phyloP scores from a whole-genome alignment of 2,888 invertebrate species.

The Orchestes rusci region DNA sequence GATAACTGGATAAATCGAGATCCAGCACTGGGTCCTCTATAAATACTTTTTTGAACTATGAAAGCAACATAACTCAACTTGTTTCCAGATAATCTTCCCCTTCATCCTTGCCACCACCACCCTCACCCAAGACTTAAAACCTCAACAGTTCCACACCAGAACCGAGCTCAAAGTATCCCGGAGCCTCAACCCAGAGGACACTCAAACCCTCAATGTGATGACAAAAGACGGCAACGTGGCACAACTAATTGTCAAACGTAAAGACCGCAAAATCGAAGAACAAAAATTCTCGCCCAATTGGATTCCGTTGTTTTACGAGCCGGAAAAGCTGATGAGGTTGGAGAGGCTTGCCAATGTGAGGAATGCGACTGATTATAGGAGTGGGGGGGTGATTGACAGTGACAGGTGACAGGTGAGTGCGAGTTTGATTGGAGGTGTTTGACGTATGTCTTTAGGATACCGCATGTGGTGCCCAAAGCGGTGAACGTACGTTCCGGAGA shows the following conservation, averaged over 20 bases:
- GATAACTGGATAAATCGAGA: too few species aligned
- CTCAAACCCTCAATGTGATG: constrained; percentile 68
- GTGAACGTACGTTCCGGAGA: constrained; percentile 62
- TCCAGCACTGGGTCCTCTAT: too few species aligned
- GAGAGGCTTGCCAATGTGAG: constrained; percentile 36
- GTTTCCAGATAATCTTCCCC: too few species aligned
- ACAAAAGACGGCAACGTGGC: constrained; percentile 70
- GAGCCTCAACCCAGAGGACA: constrained; percentile 68
- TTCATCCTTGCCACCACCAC: neutral
- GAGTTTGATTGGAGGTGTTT: too few species aligned
- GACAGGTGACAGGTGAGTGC: constrained; percentile 39
- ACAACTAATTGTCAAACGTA: constrained; percentile 67
- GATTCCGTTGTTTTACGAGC: constrained; percentile 41
- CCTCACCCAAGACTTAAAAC: neutral
- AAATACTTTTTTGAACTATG: too few species aligned
- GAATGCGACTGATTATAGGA: constrained; percentile 33
- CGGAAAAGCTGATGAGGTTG: constrained; percentile 34
- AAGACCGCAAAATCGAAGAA: constrained; percentile 41
- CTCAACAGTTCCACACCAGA: constrained; percentile 49
- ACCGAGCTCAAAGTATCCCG: constrained; percentile 72
- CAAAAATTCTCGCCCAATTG: constrained; percentile 33
- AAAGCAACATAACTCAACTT: too few species aligned
- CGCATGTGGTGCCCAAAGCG: constrained; percentile 57
- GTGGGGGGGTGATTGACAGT: constrained; percentile 37
- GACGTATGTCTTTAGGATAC: too few species aligned